Conservation (phyloP, 2,113 vertebrate species). For the Microcebus ravelobensis region DNA sequence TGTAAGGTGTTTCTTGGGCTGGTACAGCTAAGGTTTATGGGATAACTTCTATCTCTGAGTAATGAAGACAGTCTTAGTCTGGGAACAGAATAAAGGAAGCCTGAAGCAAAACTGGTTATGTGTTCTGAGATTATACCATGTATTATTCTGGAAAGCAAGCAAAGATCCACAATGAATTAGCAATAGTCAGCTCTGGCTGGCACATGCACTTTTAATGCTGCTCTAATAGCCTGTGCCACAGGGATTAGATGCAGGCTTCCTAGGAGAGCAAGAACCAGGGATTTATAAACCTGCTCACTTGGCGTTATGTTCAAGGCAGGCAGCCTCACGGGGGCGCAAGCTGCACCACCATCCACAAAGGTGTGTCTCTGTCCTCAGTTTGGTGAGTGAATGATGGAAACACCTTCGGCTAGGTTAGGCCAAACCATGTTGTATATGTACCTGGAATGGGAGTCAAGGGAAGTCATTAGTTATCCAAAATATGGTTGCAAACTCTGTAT, state of each 20-base stretch:
- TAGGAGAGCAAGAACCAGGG: neutral
- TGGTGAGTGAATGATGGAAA: conserved; percentile 58
- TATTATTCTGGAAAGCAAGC: neutral
- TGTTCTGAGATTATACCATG: neutral
- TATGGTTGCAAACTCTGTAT: neutral
- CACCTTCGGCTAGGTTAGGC: neutral
- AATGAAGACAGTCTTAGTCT: neutral
- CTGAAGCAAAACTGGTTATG: neutral
- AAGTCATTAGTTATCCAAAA: neutral
- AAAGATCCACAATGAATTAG: neutral
- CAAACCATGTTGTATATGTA: neutral
- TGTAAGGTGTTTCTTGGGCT: neutral
- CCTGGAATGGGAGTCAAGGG: neutral
- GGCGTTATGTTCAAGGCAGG: neutral
- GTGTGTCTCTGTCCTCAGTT: neutral
- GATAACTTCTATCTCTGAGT: neutral
- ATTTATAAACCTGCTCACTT: conserved; percentile 21
- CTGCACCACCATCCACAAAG: neutral
- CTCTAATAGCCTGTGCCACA: neutral
- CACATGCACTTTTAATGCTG: neutral
- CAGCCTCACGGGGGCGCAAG: neutral
- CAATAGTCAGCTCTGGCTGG: neutral
- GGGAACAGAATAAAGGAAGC: neutral
- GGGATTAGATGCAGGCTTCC: neutral
- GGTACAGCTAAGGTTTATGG: neutral